These are phyloP conservation scores for Jaculus jaculus DNA, from an alignment of 2,113 vertebrate genomes.

Conservation along the genomic window DNA sequence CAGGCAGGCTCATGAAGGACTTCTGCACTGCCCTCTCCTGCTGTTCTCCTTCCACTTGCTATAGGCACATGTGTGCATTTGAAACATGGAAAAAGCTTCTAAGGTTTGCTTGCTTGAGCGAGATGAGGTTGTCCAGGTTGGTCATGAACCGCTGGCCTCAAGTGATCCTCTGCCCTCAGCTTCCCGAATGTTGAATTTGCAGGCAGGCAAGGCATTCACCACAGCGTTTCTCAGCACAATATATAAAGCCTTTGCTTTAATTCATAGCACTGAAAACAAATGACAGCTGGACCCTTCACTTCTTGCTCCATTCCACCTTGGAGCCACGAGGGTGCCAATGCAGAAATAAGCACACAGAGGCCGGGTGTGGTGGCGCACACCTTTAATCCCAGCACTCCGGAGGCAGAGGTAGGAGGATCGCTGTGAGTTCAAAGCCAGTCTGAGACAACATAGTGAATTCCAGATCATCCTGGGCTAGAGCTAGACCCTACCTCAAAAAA, in stretches of 20 bases:
- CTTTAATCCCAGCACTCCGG: too few relatives aligned
- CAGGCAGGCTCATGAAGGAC: accelerated
- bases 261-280: not conserved
- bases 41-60: not conserved
- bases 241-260: not conserved
- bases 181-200: not conserved
- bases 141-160: not conserved
- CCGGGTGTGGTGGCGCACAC: too few relatives aligned
- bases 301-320: accelerated
- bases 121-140: not conserved
- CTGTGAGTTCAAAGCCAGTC: too few relatives aligned
- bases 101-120: not conserved
- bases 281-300: accelerated
- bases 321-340: accelerated
- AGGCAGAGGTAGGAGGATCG: too few relatives aligned
- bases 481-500: too few relatives aligned
- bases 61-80: too few relatives aligned
- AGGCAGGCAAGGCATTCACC: not conserved
- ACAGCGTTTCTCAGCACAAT: not conserved
- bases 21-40: accelerated
- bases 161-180: not conserved
- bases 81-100: too few relatives aligned
- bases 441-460: too few relatives aligned
- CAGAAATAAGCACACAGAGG: not conserved
- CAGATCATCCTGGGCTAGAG: too few relatives aligned